A percentile compares a stretch with the other conserved stretches of the same genome.
These are phyloP conservation scores for Drosophila lacertosa DNA, from an alignment of 1,140 invertebrate genomes.

Conservation along the genomic window DNA sequence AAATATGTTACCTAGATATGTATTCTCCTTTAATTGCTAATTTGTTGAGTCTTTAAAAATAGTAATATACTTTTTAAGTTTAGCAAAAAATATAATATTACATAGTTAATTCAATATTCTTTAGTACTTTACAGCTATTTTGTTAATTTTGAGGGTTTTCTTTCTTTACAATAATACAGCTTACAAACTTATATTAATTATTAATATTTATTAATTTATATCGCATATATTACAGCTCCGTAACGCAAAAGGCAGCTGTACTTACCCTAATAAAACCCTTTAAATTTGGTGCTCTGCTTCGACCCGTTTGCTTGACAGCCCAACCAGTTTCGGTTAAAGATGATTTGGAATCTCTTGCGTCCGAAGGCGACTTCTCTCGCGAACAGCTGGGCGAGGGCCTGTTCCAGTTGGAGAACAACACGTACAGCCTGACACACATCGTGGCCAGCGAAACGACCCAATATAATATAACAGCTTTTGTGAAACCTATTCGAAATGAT, in stretches of 20 bases:
- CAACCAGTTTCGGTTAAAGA: background rate
- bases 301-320: conserved; percentile 13
- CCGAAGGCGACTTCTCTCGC: background rate
- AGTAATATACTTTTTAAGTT: too few relatives aligned
- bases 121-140: too few relatives aligned
- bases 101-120: background rate
- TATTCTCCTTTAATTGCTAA: too few relatives aligned
- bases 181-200: background rate
- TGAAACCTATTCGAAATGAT: background rate
- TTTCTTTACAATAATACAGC: too few relatives aligned
- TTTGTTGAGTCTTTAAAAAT: too few relatives aligned
- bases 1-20: too few relatives aligned
- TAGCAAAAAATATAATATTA: too few relatives aligned
- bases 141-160: too few relatives aligned
- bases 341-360: too few relatives aligned
- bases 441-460: background rate
- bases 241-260: background rate
- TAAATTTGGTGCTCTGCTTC: conserved; percentile 1
- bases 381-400: background rate
- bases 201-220: background rate
- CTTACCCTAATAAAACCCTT: background rate
- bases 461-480: conserved; percentile 8
- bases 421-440: conserved; percentile 3
- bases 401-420: background rate
- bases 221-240: background rate